Base-by-base conservation (phyloP, 2,113 vertebrate genomes). In the Channa argus region DNA sequence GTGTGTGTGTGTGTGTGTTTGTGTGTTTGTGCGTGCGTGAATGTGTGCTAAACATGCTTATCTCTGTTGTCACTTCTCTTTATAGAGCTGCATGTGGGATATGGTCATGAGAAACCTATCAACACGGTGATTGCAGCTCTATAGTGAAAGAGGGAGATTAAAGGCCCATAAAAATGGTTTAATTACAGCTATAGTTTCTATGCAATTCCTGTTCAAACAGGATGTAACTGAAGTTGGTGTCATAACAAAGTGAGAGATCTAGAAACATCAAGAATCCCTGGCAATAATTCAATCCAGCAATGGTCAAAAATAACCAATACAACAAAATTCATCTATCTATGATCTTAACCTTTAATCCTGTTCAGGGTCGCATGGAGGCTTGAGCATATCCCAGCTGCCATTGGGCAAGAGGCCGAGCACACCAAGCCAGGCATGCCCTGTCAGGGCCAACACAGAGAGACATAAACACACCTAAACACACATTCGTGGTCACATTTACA, bases 41-140 rank as follows among this genome's bases (percentile, higher is more conserved):
- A 7, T 24, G 24, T 24, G 24, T 24, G 24, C 4, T 41, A 41
- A 67, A 74, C 58, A 56, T 43, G 14, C 52, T 63, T 52, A 74
- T 44, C 65, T 58, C 9, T 37, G 13, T 33, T 55, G 76, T 45
- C 50, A 62, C 15, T 49, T 55, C 5, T 54, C 10, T 37, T 53
- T 45, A 62, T 13, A 38, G 44, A 63, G 56, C 56, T 54, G 38
- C 24, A 12, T 13, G 9, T 6, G 63, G 53, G 43, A 56, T 10
- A 64, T n/a, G 3, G 4, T 39, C n/a, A 52, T 33, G 14, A 49
- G 5, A 70, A 38, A 15, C 39, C 3, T 47, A 37, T 53, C 52
- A 60, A 53, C 63, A 50, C 44, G 3, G 52, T 43, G 11, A 64
- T 2, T 15, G 11, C 37, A 37, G 45, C n/a, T 59, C 15, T 5